These are phyloP conservation scores for Coreoperca whiteheadi DNA, from an alignment of 2,113 vertebrate species.

Conservation along the genomic window DNA sequence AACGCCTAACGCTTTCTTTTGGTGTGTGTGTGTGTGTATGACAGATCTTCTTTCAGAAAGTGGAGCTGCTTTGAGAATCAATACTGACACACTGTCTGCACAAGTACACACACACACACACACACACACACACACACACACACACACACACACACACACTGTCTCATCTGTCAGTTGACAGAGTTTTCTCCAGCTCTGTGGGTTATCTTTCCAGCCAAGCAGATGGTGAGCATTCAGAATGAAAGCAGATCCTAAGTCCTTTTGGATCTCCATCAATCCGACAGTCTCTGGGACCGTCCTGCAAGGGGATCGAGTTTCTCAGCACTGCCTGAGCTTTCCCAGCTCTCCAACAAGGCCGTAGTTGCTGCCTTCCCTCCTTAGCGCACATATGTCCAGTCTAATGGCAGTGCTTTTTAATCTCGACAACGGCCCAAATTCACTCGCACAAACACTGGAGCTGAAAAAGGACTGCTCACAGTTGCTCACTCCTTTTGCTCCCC, in stretches of 20 bases:
- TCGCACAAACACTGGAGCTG: conserved; percentile 4
- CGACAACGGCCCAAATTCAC: conserved; percentile 4
- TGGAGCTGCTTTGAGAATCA: conserved; percentile 75
- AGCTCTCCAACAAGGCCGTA: conserved; percentile 24
- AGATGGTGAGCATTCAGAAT: conserved; percentile 82
- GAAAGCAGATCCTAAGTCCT: conserved; percentile 81
- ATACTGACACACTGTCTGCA: conserved; percentile 70
- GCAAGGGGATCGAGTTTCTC: conserved; percentile 64
- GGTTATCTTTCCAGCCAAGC: conserved; percentile 74
- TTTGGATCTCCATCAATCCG: conserved; percentile 78
- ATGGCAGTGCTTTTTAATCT: conserved; percentile 33
- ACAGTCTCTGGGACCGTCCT: conserved; percentile 64
- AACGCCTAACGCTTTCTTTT: conserved; percentile 4
- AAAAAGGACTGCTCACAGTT: conserved; percentile 52
- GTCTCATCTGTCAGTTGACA: conserved; percentile 78
- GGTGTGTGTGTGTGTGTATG: conserved; percentile 40
- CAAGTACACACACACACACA: conserved; percentile 46
- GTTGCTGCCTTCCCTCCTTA: conserved; percentile 9
- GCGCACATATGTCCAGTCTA: conserved; percentile 19
- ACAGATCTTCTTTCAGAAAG: conserved; percentile 78
- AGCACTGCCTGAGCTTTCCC: conserved; percentile 38
- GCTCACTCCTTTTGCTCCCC: conserved; percentile 39
- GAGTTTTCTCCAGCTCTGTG: conserved; percentile 68
- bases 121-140: conserved; percentile 47
- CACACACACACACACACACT: conserved; percentile 44